Base-by-base conservation (phyloP, 2,113 vertebrate genomes). In the Vulpes ferrilata region DNA sequence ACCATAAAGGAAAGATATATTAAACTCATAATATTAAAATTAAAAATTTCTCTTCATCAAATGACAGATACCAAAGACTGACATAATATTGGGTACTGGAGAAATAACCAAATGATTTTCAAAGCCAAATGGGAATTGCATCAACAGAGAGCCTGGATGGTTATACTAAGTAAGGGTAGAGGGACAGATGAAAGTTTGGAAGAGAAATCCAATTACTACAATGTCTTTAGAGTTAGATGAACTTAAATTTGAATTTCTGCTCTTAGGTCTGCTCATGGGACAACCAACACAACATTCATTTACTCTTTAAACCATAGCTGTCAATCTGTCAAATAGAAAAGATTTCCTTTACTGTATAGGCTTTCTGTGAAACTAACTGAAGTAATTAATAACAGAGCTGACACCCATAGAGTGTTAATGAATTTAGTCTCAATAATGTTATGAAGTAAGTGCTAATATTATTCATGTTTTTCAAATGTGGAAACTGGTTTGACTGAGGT, bases 81-180 rank as follows among this genome's bases (percentile, higher is more conserved):
- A 53, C 4, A 71, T 69, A 30, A 60, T 71, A 71, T 51, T 86
- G 94, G 10, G 17, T 53, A 25, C 55, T 91, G 53, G 23, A 79
- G 30, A 95, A 86, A 80, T 87, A 80, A 62, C 23, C 25, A 88
- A 55, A 69, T 95, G 32, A 62, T 73, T 86, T 83, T 95, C 53
- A 80, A 87, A 81, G 38, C 3, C 87, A 67, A 87, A 15, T 87
- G 32, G 12, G 43, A 78, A 62, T 25, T 35, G 19, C 0, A 8
- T 7, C 32, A 71, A 62, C 25, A 71, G 13, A 71, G 17, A 53
- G 30, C 9, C 53, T 67, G 15, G 2, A 15, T 78, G 19, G 19
- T 22, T 71, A 32, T 19, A 82, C 11, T 59, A 73, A 90, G 10
- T 86, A 74, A 90, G 35, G 53, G 64, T 96, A 22, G 22, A 84